Evolutionary conservation across 1,140 invertebrate species (phyloP), one percentile per base, ranked within the genome.

Genomic region (Battus philenor): DNA sequence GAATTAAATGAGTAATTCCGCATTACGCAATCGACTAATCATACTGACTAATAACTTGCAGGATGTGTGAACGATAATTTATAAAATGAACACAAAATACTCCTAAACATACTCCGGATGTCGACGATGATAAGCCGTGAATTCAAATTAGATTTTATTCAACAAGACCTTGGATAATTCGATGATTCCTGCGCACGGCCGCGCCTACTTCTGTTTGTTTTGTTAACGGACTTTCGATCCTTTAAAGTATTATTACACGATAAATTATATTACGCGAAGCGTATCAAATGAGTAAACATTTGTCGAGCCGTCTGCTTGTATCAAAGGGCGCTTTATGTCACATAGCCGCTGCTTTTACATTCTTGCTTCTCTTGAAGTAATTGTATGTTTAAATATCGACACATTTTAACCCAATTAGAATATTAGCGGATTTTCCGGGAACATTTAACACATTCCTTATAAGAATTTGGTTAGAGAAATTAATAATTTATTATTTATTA

Each of bases 91-190:
- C 13, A 13, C 22, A 9, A 41, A 41, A 39, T 27, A 27, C 16
- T 39, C 22, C 38, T 29, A 29, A 15, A 12, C 15, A 17, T 29
- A 41, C 9, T 29, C 38, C 38, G 38, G 38, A 41, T 29, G 26
- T 29, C 22, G 8, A 17, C 6, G 18, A 2, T 29, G 38, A 41
- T 41, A 41, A 41, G 29, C 22, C 24, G 38, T 41, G 38, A 22
- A 41, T 41, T 41, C 38, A 41, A 41, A 41, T 41, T 41, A 41
- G 38, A 41, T 29, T 41, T 39, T 41, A 20, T 38, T 13, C 20
- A 29, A 29, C n/a, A 41, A 41, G 38, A 26, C 38, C 38, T 41
- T 41, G 38, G 24, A n/a, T 16, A 13, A 29, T 41, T 41, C 38
- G 24, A 16, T 41, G 16, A 26, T 29, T 41, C 38, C 7, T 27